Conservation (phyloP, 1,140 invertebrate species). For the Galleria mellonella region DNA sequence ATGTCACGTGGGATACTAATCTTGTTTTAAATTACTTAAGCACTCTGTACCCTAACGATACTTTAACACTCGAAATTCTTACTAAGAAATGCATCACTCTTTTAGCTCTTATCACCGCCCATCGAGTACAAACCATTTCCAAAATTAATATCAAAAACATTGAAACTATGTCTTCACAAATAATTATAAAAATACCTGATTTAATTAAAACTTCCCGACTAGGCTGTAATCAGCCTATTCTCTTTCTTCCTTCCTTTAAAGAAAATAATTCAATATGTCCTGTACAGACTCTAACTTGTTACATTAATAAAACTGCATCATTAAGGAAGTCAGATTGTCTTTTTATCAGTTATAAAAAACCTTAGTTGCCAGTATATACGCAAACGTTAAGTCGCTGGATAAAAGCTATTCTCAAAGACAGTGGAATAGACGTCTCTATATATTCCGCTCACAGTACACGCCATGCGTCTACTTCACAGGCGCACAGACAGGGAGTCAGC, state of each 20-base stretch:
- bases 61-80: neutral
- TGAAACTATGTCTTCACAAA: neutral
- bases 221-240: neutral
- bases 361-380: neutral
- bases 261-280: conserved; percentile 5
- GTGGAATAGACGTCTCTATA: neutral
- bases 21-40: conserved; percentile 7
- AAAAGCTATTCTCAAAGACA: neutral
- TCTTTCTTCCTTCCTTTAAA: conserved; percentile 5
- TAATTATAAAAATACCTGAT: conserved; percentile 5
- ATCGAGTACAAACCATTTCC: conserved; percentile 10
- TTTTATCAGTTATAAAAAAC: conserved; percentile 6
- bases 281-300: neutral
- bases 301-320: neutral
- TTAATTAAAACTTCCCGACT: conserved; percentile 9
- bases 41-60: conserved; percentile 6
- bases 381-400: conserved; percentile 6
- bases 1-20: neutral
- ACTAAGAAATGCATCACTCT: conserved; percentile 6
- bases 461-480: neutral
- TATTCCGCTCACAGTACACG: neutral
- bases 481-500: neutral
- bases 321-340: conserved; percentile 2
- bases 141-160: conserved; percentile 3
- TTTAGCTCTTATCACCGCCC: conserved; percentile 2